Evolutionary conservation across 2,888 invertebrate species (phyloP).

Genomic region (Melinopterus prodromus): DNA sequence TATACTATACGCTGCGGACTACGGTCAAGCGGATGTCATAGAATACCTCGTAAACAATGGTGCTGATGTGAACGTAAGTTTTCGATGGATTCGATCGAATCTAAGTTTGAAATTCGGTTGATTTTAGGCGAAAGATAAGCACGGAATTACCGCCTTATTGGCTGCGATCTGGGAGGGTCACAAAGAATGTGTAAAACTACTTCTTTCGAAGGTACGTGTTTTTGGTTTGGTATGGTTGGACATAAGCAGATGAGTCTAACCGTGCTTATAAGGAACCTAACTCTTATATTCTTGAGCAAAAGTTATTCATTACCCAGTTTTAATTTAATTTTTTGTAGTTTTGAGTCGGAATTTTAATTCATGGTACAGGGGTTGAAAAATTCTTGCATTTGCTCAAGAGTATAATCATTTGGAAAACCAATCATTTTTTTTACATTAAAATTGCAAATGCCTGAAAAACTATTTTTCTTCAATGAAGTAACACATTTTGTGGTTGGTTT

Average conservation of each 20-base stretch:
- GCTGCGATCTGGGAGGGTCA: conserved; percentile 99
- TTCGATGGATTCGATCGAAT: background rate
- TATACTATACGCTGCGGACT: conserved; percentile 95
- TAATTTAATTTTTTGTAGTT: conserved; percentile 10
- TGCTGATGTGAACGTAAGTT: conserved; percentile 90
- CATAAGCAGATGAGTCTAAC: no score
- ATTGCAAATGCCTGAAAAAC: no score
- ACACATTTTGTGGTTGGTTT: no score
- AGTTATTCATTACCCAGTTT: no score
- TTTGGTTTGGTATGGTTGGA: background rate
- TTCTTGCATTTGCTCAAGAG: no score
- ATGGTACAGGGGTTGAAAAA: no score
- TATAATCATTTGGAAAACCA: no score
- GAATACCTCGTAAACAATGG: conserved; percentile 88
- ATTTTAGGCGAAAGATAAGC: conserved; percentile 87
- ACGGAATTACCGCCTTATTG: conserved; percentile 92
- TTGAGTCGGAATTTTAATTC: conserved; percentile 9
- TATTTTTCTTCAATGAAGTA: no score
- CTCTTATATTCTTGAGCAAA: no score
- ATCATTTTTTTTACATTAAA: no score
- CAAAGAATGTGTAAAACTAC: conserved; percentile 86
- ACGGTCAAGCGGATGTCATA: conserved; percentile 90
- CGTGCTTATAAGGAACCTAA: no score
- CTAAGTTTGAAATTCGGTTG: background rate
- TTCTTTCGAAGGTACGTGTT: conserved; percentile 81